phyloP scores from a whole-genome alignment of 2,113 vertebrate species.

The Tychaedon coryphoeus region DNA sequence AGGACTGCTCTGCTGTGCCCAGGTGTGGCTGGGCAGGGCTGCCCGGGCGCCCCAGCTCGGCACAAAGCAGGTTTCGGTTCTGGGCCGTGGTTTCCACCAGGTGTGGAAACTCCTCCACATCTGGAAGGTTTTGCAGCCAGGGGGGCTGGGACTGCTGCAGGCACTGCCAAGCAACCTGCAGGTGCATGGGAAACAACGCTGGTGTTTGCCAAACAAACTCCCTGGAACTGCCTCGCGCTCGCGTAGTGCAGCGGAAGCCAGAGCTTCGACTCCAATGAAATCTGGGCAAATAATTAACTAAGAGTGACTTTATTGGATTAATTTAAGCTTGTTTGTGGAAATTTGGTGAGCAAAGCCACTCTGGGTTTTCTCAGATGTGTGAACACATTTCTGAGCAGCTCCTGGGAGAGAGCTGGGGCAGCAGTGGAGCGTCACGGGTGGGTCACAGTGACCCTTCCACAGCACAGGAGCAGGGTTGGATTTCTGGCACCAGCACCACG shows the following conservation, averaged over 20 bases:
- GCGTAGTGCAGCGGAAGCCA: neutral
- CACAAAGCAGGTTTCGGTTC: neutral
- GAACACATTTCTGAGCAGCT: neutral
- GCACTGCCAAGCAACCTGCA: neutral
- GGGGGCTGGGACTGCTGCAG: neutral
- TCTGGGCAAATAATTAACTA: conserved; percentile 20
- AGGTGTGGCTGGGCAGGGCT: accelerated
- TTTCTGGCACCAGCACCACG: accelerated
- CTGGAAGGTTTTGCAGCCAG: neutral
- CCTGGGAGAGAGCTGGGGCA: neutral
- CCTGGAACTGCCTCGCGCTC: neutral
- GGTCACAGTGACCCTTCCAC: accelerated
- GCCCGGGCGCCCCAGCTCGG: neutral
- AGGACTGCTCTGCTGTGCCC: neutral
- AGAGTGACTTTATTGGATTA: neutral
- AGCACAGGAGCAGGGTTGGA: neutral
- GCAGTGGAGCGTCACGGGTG: accelerated
- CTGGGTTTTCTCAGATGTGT: neutral
- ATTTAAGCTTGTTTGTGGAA: neutral
- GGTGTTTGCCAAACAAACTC: neutral
- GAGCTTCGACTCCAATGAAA: neutral
- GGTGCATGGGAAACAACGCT: neutral
- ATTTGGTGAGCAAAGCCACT: neutral
- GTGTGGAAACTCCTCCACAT: neutral
- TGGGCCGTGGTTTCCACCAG: accelerated